Conservation (phyloP, 2,797 vertebrate genomes). For the Allobates femoralis region DNA sequence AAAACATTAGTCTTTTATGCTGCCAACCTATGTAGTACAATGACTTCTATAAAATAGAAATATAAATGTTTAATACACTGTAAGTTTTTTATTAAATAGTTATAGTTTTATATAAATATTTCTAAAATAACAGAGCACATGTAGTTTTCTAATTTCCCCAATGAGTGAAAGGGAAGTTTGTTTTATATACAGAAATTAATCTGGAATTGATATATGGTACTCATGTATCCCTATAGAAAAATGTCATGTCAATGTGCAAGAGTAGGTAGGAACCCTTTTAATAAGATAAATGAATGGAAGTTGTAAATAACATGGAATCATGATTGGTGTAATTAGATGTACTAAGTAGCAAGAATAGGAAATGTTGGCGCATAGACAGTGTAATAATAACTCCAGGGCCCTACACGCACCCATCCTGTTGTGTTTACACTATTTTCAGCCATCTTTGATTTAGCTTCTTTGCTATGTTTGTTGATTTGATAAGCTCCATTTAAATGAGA, state of each 20-base stretch:
- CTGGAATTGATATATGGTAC: not conserved
- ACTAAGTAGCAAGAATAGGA: not conserved
- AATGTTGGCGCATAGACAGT: not conserved
- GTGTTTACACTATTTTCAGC: not conserved
- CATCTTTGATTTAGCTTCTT: conserved; percentile 16
- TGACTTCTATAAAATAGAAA: not conserved
- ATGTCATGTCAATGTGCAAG: too few species aligned
- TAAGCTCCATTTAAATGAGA: not conserved
- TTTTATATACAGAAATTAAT: not conserved
- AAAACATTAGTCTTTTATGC: not conserved
- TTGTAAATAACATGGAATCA: not conserved
- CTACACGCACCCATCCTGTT: not conserved
- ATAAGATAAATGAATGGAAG: not conserved
- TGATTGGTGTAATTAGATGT: not conserved
- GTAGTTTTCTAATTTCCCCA: not conserved
- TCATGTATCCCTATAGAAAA: too few species aligned
- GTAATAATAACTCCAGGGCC: not conserved
- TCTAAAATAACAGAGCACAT: not conserved
- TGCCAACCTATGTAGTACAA: not conserved
- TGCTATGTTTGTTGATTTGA: conserved; percentile 21
- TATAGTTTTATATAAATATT: not conserved
- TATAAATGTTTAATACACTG: conserved; percentile 15
- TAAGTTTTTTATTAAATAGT: not conserved
- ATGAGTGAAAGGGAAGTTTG: not conserved
- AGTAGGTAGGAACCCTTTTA: not conserved